These are phyloP conservation scores for Dendronephthya gigantea DNA, from an alignment of 64 coral and sea anemone genomes.

Conservation along the genomic window DNA sequence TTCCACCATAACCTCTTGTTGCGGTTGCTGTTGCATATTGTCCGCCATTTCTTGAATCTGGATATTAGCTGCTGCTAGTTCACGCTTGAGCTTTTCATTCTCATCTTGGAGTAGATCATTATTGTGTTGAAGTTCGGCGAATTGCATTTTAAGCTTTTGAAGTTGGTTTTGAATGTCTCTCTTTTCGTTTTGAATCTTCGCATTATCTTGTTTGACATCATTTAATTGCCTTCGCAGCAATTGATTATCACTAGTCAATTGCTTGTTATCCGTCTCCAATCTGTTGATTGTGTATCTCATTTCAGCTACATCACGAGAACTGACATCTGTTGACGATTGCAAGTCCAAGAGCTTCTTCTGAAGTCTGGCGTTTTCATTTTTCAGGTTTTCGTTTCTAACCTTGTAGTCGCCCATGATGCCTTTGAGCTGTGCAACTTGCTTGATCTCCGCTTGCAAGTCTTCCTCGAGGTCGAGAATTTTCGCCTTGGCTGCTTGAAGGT, in stretches of 20 bases:
- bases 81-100: constrained; percentile 55
- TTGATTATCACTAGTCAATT: constrained; percentile 42
- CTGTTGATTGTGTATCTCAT: constrained; percentile 46
- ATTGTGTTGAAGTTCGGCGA: constrained; percentile 57
- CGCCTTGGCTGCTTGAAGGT: constrained; percentile 45
- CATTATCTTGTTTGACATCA: constrained; percentile 27
- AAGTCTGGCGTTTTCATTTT: constrained; percentile 64
- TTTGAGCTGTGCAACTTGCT: constrained; percentile 69
- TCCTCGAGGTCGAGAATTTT: constrained; percentile 58
- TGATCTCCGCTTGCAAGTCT: constrained; percentile 75
- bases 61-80: constrained; percentile 38
- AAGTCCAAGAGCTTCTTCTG: constrained; percentile 60
- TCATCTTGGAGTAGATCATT: constrained; percentile 56
- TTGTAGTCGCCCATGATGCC: constrained; percentile 65
- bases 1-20: constrained; percentile 39
- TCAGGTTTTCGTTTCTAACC: constrained; percentile 67
- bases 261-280: constrained; percentile 48
- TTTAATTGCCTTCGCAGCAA: constrained; percentile 42
- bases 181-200: constrained; percentile 44
- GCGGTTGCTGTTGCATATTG: neutral
- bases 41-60: constrained; percentile 52
- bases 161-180: constrained; percentile 45
- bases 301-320: constrained; percentile 47
- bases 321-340: constrained; percentile 45
- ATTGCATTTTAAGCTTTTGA: constrained; percentile 51